Evolutionary conservation across 1,140 invertebrate species (phyloP).

Genomic region (Augochlora pura): DNA sequence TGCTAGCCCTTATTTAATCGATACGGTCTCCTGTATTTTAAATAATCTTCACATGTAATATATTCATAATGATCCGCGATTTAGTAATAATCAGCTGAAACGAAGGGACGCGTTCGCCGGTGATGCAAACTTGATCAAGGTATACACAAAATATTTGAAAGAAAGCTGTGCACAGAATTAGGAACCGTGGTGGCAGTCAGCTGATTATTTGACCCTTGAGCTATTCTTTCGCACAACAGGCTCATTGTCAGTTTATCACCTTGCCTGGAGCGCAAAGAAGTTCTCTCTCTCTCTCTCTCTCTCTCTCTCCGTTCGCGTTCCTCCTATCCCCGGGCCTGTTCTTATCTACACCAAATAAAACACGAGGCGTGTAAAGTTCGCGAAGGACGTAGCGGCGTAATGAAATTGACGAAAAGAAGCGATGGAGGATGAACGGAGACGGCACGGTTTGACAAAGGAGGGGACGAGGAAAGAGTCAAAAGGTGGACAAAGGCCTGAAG

Average conservation of each 20-base stretch:
- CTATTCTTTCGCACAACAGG: background rate
- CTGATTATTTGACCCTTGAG: background rate
- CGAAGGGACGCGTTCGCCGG: too few relatives aligned
- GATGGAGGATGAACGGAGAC: background rate
- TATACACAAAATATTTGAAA: too few relatives aligned
- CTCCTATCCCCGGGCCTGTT: too few relatives aligned
- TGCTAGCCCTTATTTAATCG: too few relatives aligned
- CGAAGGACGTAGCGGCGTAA: background rate
- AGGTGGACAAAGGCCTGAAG: background rate
- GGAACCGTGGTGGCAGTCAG: too few relatives aligned
- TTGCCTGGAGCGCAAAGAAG: background rate
- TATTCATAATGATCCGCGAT: too few relatives aligned
- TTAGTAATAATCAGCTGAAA: too few relatives aligned
- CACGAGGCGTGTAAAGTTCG: slow-evolving; percentile 18
- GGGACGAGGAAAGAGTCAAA: background rate
- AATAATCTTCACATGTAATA: too few relatives aligned
- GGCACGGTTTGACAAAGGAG: background rate
- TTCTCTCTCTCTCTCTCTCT: background rate
- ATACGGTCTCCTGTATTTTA: too few relatives aligned
- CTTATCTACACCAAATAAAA: background rate
- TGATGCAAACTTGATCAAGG: too few relatives aligned
- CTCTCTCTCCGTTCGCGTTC: too few relatives aligned
- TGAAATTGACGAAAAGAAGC: background rate
- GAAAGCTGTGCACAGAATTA: too few relatives aligned
- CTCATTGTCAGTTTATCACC: slow-evolving; percentile 9